Conservation (phyloP, 2,113 vertebrate species). For the Corythaixoides concolor region DNA sequence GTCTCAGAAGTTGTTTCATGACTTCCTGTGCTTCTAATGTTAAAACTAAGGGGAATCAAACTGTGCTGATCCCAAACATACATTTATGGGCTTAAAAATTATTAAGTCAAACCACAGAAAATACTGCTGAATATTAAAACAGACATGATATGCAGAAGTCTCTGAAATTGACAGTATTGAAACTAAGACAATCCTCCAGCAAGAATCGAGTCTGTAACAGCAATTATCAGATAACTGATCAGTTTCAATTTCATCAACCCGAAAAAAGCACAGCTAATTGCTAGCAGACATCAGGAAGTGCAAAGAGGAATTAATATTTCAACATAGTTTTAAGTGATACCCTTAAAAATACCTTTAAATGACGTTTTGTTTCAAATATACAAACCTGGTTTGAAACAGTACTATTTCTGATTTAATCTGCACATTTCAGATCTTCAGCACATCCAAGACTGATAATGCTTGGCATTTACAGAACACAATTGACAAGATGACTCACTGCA, state of each 20-base stretch:
- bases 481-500: constrained; percentile 31
- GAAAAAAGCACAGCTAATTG: constrained; percentile 52
- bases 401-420: neutral
- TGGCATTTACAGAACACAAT: constrained; percentile 35
- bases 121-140: neutral
- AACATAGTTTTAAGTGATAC: neutral
- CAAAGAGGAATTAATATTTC: constrained; percentile 31
- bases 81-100: neutral
- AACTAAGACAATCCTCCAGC: constrained; percentile 3
- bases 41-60: constrained; percentile 8
- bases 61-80: neutral
- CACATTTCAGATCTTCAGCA: neutral
- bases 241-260: constrained; percentile 63
- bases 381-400: constrained; percentile 7
- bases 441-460: neutral
- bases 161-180: neutral
- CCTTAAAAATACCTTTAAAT: neutral
- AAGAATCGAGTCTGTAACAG: constrained; percentile 3
- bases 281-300: constrained; percentile 35
- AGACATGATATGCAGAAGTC: neutral
- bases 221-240: constrained; percentile 66
- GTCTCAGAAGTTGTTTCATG: neutral
- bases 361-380: constrained; percentile 28
- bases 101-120: constrained; percentile 14
- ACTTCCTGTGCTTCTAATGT: constrained; percentile 16